Percentiles rank a stretch among this genome's conserved stretches.
phyloP scores from a whole-genome alignment of 2,113 vertebrate genomes.

The Paratilapia polleni region DNA sequence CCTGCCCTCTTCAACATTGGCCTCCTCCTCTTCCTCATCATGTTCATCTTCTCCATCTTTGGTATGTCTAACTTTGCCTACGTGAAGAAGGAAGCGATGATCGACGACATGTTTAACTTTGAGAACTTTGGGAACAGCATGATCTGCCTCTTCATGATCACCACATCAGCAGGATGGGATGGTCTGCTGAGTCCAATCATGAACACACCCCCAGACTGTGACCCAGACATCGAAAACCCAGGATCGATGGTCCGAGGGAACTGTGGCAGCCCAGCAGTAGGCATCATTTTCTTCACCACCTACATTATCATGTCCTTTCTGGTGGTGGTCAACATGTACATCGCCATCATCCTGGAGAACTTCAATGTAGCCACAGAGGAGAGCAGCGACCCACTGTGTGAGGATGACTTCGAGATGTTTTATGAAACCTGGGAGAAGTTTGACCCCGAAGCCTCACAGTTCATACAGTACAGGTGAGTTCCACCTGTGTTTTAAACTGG shows the following conservation, averaged over 20 bases:
- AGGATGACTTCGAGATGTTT: slow-evolving; percentile 98
- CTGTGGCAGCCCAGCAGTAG: slow-evolving; percentile 88
- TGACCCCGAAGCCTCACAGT: slow-evolving; percentile 91
- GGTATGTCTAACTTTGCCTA: slow-evolving; percentile 98
- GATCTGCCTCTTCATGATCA: slow-evolving; percentile 95
- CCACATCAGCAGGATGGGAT: slow-evolving; percentile 95
- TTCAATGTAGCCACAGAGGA: slow-evolving; percentile 95
- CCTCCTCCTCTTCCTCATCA: slow-evolving; percentile 94
- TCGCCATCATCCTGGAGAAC: slow-evolving; percentile 96
- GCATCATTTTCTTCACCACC: slow-evolving; percentile 93
- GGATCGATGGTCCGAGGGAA: slow-evolving; percentile 84
- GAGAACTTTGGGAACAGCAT: slow-evolving; percentile 97
- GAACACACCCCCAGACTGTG: slow-evolving; percentile 88
- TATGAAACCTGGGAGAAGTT: slow-evolving; percentile 98
- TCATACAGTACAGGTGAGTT: slow-evolving; percentile 80
- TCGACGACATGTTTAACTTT: slow-evolving; percentile 96
- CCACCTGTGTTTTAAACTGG: not conserved
- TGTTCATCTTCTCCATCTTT: slow-evolving; percentile 98
- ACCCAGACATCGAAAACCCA: slow-evolving; percentile 86
- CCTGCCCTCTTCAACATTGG: slow-evolving; percentile 97
- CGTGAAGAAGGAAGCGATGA: slow-evolving; percentile 88
- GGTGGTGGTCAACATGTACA: slow-evolving; percentile 97
- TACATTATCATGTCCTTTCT: slow-evolving; percentile 96
- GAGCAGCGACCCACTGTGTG: slow-evolving; percentile 88
- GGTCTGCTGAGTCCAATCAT: slow-evolving; percentile 91